Evolutionary conservation across 2,113 vertebrate species (phyloP).

Genomic region (Dryoscopus gambensis): DNA sequence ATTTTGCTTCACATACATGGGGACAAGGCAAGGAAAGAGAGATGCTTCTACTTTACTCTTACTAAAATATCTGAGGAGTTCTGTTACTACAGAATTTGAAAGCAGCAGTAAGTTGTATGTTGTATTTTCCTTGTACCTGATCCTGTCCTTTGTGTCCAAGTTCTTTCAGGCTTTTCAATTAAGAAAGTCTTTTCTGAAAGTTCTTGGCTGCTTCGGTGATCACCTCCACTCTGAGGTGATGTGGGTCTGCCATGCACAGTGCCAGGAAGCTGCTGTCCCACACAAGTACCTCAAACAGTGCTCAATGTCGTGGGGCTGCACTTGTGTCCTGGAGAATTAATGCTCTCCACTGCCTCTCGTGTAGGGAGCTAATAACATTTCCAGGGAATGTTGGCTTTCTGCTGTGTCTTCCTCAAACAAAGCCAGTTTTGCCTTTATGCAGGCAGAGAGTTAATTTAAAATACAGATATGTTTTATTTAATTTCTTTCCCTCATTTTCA

Average conservation of each 20-base stretch:
- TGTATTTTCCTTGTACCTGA: not conserved
- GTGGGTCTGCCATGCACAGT: not conserved
- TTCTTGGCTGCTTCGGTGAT: not conserved
- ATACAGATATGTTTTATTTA: not conserved
- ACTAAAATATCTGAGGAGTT: not conserved
- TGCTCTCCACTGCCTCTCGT: not conserved
- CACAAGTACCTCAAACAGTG: not conserved
- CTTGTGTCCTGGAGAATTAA: not conserved
- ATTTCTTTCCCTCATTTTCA: not conserved
- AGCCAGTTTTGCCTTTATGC: not conserved
- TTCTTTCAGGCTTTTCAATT: not conserved
- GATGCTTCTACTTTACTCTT: not conserved
- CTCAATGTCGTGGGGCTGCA: not conserved
- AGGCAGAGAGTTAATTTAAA: not conserved
- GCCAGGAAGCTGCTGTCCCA: not conserved
- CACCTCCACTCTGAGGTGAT: not conserved
- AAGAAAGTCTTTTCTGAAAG: not conserved
- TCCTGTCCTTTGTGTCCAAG: not conserved
- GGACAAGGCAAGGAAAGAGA: not conserved
- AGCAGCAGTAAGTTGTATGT: not conserved
- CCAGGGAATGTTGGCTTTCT: not conserved
- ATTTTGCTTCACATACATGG: not conserved
- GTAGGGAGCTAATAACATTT: not conserved
- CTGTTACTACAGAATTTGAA: not conserved
- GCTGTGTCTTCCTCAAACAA: not conserved